Evolutionary conservation across 2,888 invertebrate species (phyloP), one percentile per base, ranked within the genome.

Genomic region (Nephrotoma flavescens): DNA sequence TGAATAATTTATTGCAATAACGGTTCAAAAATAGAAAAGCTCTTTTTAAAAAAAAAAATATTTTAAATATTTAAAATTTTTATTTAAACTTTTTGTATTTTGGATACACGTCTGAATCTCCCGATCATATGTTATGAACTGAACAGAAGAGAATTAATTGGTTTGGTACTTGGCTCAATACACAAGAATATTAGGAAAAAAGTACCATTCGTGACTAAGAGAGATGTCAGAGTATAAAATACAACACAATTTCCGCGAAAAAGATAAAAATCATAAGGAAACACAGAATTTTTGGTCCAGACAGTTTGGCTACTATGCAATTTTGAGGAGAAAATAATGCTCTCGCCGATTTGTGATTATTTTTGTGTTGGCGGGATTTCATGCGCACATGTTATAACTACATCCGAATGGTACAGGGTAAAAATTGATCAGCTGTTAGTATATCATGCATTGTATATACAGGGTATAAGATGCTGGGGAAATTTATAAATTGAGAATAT

Each of bases 41-140:
- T 52, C 1, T 52, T 47, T n/a, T 47, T 11, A 1, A 11, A 52
- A 19, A 19, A 19, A 19, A 19, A 19, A 19, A 19, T 19, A 19
- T 19, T 84, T 15, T 84, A 2, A 31, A 31, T 31, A 31, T 7
- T 84, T 84, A 31, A 83, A 83, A 6, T n/a, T 19, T 19, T 19
- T 15, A 41, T 84, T 41, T 42, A 42, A 15, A 42, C 84, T 84
- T 84, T 42, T 84, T 42, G 12, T 7, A 83, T 83, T 42, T 42
- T 42, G 42, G 41, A 12, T n/a, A 42, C 5, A 84, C 84, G 84
- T 84, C 84, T 84, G 42, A 42, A 41, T 84, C 41, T 6, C n/a
- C n/a, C 42, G 84, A 84, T 84, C 84, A 84, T 84, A 84, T 84
- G 84, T 84, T 84, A 42, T 42, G 84, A 84, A 84, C 84, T 84